Conservation (phyloP, 1,140 invertebrate genomes). For the Holcopasites calliopsidis region DNA sequence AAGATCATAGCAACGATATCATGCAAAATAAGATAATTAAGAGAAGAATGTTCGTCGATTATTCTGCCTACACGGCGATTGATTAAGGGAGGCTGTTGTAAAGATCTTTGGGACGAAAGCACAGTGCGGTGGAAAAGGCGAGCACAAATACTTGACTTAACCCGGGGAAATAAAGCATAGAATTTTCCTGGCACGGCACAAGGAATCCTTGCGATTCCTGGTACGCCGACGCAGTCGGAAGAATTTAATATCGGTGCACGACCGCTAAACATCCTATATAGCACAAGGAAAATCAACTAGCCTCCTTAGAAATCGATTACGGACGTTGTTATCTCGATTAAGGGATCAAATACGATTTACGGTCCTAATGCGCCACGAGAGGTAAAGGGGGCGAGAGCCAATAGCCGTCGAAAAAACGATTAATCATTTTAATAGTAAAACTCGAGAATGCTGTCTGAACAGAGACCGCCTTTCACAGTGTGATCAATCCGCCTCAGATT, state of each 20-base stretch:
- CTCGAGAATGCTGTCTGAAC: neutral
- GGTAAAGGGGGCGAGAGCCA: too few species aligned
- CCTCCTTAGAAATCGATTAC: neutral
- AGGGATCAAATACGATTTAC: too few species aligned
- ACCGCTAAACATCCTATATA: constrained; percentile 31
- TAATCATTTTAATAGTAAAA: neutral
- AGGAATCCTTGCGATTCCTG: constrained; percentile 32
- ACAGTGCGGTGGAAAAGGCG: neutral
- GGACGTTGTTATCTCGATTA: neutral
- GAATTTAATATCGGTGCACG: constrained; percentile 59
- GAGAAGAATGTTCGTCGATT: too few species aligned
- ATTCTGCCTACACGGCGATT: neutral
- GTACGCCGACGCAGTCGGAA: constrained; percentile 44
- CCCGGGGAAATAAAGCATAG: constrained; percentile 33
- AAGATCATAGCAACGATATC: too few species aligned
- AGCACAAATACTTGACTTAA: neutral
- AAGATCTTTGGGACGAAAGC: neutral
- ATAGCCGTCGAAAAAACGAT: neutral
- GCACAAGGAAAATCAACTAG: constrained; percentile 24
- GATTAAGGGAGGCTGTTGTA: neutral
- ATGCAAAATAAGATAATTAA: too few species aligned
- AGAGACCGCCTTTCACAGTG: neutral
- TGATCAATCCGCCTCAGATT: constrained; percentile 1
- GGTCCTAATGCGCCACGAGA: too few species aligned
- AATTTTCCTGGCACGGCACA: constrained; percentile 20